These are phyloP conservation scores for Nomada ruficornis DNA, from an alignment of 2,888 invertebrate genomes.

Conservation along the genomic window DNA sequence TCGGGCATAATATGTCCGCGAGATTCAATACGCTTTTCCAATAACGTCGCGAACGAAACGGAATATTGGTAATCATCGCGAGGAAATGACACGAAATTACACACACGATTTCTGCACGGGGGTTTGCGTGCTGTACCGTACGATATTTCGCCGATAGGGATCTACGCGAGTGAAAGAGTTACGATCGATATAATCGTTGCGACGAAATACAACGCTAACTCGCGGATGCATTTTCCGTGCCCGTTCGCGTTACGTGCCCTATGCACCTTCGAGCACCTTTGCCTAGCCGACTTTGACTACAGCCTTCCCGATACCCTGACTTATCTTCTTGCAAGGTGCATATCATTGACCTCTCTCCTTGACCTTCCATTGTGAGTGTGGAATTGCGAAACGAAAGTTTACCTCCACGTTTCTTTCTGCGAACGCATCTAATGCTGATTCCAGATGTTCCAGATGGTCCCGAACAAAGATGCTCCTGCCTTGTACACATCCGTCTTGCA, in stretches of 20 bases:
- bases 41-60: slow-evolving; percentile 10
- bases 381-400: slow-evolving; percentile 47
- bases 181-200: slow-evolving; percentile 50
- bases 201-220: slow-evolving; percentile 24
- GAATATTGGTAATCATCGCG: slow-evolving; percentile 48
- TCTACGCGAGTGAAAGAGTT: slow-evolving; percentile 47
- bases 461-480: not conserved
- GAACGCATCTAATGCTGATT: slow-evolving; percentile 1
- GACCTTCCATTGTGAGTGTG: slow-evolving; percentile 29
- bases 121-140: slow-evolving; percentile 31
- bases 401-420: slow-evolving; percentile 4
- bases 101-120: slow-evolving; percentile 19
- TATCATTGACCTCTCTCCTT: slow-evolving; percentile 37
- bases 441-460: slow-evolving; percentile 15
- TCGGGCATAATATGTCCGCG: slow-evolving; percentile 19
- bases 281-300: not conserved
- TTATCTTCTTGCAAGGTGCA: slow-evolving; percentile 30
- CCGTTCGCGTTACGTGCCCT: slow-evolving; percentile 10
- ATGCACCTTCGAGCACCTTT: slow-evolving; percentile 6
- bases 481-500: slow-evolving; percentile 11
- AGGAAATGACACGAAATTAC: slow-evolving; percentile 50
- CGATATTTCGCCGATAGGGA: slow-evolving; percentile 48
- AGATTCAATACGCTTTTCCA: slow-evolving; percentile 16
- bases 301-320: slow-evolving; percentile 28
- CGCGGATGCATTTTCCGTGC: not conserved